Percentiles rank a stretch among this genome's conserved stretches.
phyloP scores from a whole-genome alignment of 2,113 vertebrate species.

The Todiramphus saurophagus region DNA sequence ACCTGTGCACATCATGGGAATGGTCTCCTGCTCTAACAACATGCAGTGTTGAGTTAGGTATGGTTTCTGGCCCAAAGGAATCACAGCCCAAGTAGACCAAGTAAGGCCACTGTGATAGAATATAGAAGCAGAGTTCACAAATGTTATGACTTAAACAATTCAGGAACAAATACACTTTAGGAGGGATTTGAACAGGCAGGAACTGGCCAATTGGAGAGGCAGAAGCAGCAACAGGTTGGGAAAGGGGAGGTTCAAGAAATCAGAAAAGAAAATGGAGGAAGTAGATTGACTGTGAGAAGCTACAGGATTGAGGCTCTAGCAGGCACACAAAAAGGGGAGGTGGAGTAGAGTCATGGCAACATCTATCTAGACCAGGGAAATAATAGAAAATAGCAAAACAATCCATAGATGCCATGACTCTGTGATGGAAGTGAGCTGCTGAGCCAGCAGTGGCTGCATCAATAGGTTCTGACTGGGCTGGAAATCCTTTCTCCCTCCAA shows the following conservation, averaged over 20 bases:
- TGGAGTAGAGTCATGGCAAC: not conserved
- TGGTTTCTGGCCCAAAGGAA: not conserved
- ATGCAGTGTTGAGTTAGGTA: not conserved
- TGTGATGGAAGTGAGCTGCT: not conserved
- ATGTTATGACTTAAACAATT: not conserved
- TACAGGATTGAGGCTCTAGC: not conserved
- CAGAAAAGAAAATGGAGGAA: not conserved
- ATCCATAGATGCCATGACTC: not conserved
- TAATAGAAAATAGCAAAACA: not conserved
- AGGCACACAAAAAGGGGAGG: not conserved
- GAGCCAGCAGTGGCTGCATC: not conserved
- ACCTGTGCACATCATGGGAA: not conserved
- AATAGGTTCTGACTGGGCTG: accelerated
- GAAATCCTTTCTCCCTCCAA: not conserved
- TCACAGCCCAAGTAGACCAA: not conserved
- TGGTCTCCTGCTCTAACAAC: not conserved
- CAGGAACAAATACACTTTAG: not conserved
- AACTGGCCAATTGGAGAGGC: not conserved
- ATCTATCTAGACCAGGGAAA: not conserved
- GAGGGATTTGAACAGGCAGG: not conserved
- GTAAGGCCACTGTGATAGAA: not conserved
- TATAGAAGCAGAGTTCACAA: not conserved
- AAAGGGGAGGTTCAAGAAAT: not conserved
- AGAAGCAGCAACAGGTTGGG: not conserved
- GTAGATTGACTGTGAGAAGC: not conserved